Base-by-base conservation (phyloP, 2,797 vertebrate species). In the Lacerta bilineata region DNA sequence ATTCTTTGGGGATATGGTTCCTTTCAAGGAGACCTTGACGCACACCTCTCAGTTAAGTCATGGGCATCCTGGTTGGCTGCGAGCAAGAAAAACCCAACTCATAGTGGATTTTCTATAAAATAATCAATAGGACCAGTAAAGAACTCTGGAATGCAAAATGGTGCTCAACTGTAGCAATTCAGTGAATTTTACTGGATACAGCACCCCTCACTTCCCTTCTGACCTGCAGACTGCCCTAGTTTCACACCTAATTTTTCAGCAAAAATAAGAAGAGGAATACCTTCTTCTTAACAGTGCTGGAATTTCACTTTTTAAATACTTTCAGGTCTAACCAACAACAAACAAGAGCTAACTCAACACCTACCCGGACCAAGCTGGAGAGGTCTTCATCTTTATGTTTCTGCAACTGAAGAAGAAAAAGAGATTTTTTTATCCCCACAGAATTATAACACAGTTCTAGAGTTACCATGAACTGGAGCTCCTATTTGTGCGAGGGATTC, bases 361-460 rank as follows among this genome's bases (percentile, higher is more conserved):
- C 81, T 96, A 99, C 99, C 98, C 97, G 98, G 79, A 98, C 98
- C 96, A 99, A 97, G 92, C 98, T 99, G 80, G 99, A 99, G 23
- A 99, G 98, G 95, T 99, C 99, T 68, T 99, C 99, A 96, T 99
- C 98, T 95, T 98, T 99, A 96, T 99, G 98, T 91, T 98, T 99
- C 95, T 99, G 98, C 92, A 99, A 97, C 98, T 99, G 94, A 79
- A 83, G 91, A 79, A 29, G 8, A 93, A 36, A 90, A 78, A 59
- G 1, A 89, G 85, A 89, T 3, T 3, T 77, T 41, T 17, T 41
- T 55, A n/a, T n/a, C n/a, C n/a, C 3, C 39, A 64, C 18, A 72
- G 39, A 84, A 91, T 80, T 89, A 80, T 82, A 87, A 84, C 84
- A 1, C 66, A 23, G 13, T 61, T 59, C 18, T 27, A 3, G 8